Percentiles rank a stretch among this genome's conserved stretches.
phyloP scores from a whole-genome alignment of 2,888 invertebrate species.

The Tipula lateralis region DNA sequence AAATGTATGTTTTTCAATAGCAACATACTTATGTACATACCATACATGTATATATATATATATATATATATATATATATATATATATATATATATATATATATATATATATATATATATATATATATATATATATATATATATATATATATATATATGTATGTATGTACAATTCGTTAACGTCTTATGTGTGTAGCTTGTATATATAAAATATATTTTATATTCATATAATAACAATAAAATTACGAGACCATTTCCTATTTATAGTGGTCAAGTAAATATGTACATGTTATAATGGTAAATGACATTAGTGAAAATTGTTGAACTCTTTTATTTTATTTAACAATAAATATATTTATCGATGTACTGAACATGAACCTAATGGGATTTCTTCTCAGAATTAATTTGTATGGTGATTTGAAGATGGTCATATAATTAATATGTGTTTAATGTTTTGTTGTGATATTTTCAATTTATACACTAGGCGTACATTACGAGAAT shows the following conservation, averaged over 20 bases:
- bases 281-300: background rate
- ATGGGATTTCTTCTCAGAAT: background rate
- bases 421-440: background rate
- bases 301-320: background rate
- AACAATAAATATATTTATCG: background rate
- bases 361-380: no score
- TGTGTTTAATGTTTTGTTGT: background rate
- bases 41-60: no score
- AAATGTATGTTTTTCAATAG: background rate
- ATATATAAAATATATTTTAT: background rate
- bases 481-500: background rate
- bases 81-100: no score
- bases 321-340: background rate
- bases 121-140: no score
- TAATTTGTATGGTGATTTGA: background rate
- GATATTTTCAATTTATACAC: background rate
- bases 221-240: background rate
- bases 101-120: no score
- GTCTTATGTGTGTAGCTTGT: background rate
- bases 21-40: background rate
- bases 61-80: no score
- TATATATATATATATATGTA: no score
- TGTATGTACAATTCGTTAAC: background rate
- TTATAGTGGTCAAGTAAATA: background rate
- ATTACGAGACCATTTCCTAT: background rate